Evolutionary conservation across 2,797 vertebrate species (phyloP).

Genomic region (Dryobates pubescens): DNA sequence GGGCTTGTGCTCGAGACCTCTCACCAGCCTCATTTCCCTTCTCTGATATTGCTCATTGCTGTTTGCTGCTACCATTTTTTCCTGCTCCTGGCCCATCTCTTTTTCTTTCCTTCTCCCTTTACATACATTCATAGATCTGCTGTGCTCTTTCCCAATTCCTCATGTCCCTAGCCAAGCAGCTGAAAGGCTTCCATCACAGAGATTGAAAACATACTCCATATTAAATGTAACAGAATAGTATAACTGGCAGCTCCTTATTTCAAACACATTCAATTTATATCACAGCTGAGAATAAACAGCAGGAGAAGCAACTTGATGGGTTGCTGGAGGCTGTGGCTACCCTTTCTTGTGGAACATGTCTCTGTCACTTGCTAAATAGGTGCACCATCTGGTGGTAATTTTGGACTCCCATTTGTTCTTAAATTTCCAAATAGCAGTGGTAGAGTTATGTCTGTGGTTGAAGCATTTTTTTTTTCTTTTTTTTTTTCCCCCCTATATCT

Average conservation of each 20-base stretch:
- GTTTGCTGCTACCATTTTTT: not conserved
- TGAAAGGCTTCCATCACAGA: constrained; percentile 13
- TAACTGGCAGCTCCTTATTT: constrained; percentile 12
- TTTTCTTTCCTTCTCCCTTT: not conserved
- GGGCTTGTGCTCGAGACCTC: no score
- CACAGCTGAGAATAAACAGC: constrained; percentile 36
- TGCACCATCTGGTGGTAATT: constrained; percentile 73
- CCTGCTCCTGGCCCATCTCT: not conserved
- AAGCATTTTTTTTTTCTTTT: not conserved
- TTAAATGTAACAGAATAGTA: constrained; percentile 35
- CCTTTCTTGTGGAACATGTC: constrained; percentile 55
- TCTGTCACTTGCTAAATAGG: constrained; percentile 71
- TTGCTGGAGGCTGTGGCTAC: constrained; percentile 54
- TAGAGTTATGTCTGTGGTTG: not conserved
- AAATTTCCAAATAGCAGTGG: constrained; percentile 22
- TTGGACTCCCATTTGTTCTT: constrained; percentile 59
- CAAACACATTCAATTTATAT: constrained; percentile 37
- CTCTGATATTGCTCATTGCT: not conserved
- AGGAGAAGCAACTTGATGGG: constrained; percentile 53
- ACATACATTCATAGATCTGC: not conserved
- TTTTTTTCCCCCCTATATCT: not conserved
- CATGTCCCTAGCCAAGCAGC: not conserved
- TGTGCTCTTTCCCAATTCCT: constrained; percentile 7
- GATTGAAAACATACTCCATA: constrained; percentile 53
- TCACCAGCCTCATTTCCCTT: no score